A percentile compares a stretch with the other conserved stretches of the same genome.
Conservation (phyloP, 1,140 invertebrate genomes). For the Trichonephila inaurata region DNA sequence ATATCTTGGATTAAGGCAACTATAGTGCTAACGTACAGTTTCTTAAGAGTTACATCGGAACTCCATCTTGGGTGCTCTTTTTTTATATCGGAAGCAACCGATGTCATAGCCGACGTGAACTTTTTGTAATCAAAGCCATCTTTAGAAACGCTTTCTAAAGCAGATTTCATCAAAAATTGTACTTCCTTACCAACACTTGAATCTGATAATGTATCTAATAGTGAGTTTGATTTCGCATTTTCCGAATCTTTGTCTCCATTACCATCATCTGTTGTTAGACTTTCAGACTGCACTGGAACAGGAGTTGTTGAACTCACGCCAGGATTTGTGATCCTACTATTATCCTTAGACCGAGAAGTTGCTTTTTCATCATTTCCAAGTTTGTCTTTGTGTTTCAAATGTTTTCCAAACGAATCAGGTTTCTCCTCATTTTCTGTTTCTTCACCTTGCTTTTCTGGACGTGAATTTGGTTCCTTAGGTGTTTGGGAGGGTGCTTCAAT, state of each 20-base stretch:
- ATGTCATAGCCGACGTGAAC: neutral
- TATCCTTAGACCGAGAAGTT: neutral
- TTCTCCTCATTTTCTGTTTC: too few relatives aligned
- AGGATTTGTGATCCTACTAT: neutral
- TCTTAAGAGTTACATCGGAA: neutral
- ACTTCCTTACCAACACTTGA: neutral
- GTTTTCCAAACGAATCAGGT: too few relatives aligned
- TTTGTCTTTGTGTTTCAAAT: too few relatives aligned
- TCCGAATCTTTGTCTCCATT: neutral
- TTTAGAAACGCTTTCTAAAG: neutral
- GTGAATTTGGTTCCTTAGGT: too few relatives aligned
- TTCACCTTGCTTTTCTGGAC: too few relatives aligned
- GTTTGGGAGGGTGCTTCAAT: too few relatives aligned
- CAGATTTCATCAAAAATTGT: neutral
- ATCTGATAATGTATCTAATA: neutral
- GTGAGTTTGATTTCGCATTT: neutral
- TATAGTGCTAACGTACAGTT: neutral
- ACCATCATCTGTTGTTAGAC: neutral
- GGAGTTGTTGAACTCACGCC: too few relatives aligned
- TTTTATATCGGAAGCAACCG: neutral
- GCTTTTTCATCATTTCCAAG: too few relatives aligned
- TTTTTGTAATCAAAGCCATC: constrained; percentile 32
- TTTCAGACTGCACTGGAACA: neutral
- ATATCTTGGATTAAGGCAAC: constrained; percentile 8
- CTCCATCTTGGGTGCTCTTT: neutral